phyloP scores from a whole-genome alignment of 2,113 vertebrate species.

The Phoxinus phoxinus region DNA sequence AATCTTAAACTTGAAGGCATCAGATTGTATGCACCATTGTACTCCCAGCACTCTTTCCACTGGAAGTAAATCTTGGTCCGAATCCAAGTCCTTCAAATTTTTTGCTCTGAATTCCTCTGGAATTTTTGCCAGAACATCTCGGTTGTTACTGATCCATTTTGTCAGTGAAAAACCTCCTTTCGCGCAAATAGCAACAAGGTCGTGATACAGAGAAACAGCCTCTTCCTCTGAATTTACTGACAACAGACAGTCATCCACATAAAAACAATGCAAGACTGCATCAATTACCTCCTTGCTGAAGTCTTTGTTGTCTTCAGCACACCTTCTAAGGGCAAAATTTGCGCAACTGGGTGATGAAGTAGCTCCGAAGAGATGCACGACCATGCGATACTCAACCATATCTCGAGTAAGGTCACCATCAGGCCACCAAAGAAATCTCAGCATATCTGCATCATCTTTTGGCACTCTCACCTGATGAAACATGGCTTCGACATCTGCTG shows the following conservation, averaged over 20 bases:
- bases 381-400: neutral
- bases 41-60: neutral
- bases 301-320: neutral
- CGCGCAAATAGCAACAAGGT: neutral
- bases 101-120: neutral
- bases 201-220: neutral
- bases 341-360: neutral
- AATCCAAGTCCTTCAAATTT: neutral
- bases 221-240: neutral
- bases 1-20: conserved; percentile 3
- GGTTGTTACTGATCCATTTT: neutral
- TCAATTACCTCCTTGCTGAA: neutral
- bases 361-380: neutral
- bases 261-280: neutral
- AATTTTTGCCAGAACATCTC: neutral
- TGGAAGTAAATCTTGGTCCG: neutral
- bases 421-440: too few relatives aligned
- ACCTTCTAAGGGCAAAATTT: neutral
- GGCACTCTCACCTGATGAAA: too few relatives aligned
- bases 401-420: too few relatives aligned
- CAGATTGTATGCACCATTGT: conserved; percentile 2
- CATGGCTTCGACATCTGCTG: too few relatives aligned
- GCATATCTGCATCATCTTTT: too few relatives aligned
- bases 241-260: neutral
- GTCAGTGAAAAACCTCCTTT: neutral